phyloP scores from a whole-genome alignment of 92 coral and sea anemone species.

The Zoanthus gigantus region DNA sequence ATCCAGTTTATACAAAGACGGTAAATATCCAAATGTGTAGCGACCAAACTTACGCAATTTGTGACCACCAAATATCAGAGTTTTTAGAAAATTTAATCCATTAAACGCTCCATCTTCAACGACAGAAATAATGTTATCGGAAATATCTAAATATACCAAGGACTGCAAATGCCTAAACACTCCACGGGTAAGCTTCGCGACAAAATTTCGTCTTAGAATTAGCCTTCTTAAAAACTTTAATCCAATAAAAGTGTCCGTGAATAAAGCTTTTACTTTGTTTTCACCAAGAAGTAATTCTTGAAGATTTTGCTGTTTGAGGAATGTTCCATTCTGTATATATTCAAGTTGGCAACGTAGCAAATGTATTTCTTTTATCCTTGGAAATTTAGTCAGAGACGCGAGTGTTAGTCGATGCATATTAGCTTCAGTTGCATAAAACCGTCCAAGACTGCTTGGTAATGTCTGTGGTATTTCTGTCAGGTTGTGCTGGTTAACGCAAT shows the following conservation, averaged over 20 bases:
- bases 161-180: constrained; percentile 46
- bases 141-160: constrained; percentile 53
- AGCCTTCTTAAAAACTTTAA: constrained; percentile 53
- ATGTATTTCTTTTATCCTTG: constrained; percentile 52
- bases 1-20: constrained; percentile 67
- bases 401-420: constrained; percentile 20
- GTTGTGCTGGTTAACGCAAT: constrained; percentile 3
- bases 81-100: constrained; percentile 55
- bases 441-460: constrained; percentile 43
- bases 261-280: constrained; percentile 56
- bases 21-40: constrained; percentile 66
- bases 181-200: constrained; percentile 54
- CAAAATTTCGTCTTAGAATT: constrained; percentile 57
- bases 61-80: constrained; percentile 52
- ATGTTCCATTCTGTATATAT: constrained; percentile 62
- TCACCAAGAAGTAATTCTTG: constrained; percentile 46
- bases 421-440: constrained; percentile 19
- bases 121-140: constrained; percentile 50
- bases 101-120: constrained; percentile 76
- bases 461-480: constrained; percentile 46
- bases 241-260: constrained; percentile 63
- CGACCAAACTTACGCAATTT: constrained; percentile 42
- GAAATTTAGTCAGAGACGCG: constrained; percentile 57
- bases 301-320: constrained; percentile 51
- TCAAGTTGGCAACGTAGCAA: constrained; percentile 58